phyloP scores from a whole-genome alignment of 2,888 invertebrate genomes.

The Idaea straminata region DNA sequence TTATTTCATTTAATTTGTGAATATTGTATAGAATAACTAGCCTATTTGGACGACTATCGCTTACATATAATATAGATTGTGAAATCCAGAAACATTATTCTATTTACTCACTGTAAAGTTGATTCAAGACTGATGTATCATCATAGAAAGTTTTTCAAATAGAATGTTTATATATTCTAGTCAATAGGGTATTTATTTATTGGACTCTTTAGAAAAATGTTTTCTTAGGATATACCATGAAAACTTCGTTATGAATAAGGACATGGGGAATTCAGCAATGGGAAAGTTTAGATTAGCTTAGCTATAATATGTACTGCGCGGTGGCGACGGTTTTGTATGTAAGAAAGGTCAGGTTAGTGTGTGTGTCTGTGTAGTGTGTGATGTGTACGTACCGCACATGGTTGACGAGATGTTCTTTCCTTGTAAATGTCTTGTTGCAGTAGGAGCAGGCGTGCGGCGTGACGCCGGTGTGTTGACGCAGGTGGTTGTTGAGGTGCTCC shows the following conservation, averaged over 20 bases:
- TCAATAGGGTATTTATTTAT: no score
- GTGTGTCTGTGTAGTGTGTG: slow-evolving; percentile 12
- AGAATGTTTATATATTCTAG: no score
- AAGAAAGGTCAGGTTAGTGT: no score
- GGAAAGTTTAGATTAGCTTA: no score
- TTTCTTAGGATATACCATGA: no score
- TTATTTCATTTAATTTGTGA: slow-evolving; percentile 32
- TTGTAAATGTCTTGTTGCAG: slow-evolving; percentile 85
- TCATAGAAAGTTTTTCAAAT: neutral
- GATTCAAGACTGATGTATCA: neutral
- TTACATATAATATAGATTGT: no score
- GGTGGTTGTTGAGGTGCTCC: slow-evolving; percentile 93
- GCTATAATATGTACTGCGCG: no score
- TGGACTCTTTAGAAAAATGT: no score
- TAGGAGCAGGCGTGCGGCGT: slow-evolving; percentile 86
- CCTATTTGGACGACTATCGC: no score
- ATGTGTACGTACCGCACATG: slow-evolving; percentile 68
- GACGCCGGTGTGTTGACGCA: slow-evolving; percentile 86
- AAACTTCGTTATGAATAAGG: no score
- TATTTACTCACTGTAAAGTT: neutral
- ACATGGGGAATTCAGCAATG: no score
- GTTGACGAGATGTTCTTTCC: slow-evolving; percentile 86
- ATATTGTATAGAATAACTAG: neutral
- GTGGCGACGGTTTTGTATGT: neutral
- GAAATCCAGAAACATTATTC: neutral